Evolutionary conservation across 2,888 invertebrate genomes (phyloP).

Genomic region (Aporophyla lueneburgensis): DNA sequence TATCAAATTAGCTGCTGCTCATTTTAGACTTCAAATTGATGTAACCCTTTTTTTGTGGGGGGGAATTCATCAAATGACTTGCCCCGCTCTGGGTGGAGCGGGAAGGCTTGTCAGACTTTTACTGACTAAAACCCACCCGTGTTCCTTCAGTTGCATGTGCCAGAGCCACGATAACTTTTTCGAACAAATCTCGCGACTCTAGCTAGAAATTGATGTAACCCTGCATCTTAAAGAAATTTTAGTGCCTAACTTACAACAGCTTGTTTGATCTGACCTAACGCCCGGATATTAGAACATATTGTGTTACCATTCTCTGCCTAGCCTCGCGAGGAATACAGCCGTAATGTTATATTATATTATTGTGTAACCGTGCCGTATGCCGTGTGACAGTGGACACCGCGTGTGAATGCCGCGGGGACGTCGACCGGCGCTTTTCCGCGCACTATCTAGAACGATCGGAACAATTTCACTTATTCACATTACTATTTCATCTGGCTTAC

Average conservation of each 20-base stretch:
- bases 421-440: slow-evolving; percentile 64
- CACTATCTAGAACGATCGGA: slow-evolving; percentile 63
- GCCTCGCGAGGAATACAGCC: background rate
- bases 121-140: no score
- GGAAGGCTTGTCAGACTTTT: no score
- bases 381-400: slow-evolving; percentile 58
- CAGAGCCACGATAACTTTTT: no score
- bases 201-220: no score
- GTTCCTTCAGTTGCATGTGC: no score
- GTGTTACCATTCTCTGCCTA: slow-evolving; percentile 4
- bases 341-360: background rate
- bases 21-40: background rate
- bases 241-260: no score
- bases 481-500: slow-evolving; percentile 50
- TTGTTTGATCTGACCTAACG: no score
- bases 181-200: no score
- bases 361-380: slow-evolving; percentile 31
- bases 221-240: no score
- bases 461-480: slow-evolving; percentile 65
- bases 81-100: no score
- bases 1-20: background rate
- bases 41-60: background rate
- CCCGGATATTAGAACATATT: background rate
- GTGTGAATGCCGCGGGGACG: slow-evolving; percentile 58
- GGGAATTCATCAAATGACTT: no score